Base-by-base conservation (phyloP, 2,113 vertebrate genomes). In the Myotis yumanensis region DNA sequence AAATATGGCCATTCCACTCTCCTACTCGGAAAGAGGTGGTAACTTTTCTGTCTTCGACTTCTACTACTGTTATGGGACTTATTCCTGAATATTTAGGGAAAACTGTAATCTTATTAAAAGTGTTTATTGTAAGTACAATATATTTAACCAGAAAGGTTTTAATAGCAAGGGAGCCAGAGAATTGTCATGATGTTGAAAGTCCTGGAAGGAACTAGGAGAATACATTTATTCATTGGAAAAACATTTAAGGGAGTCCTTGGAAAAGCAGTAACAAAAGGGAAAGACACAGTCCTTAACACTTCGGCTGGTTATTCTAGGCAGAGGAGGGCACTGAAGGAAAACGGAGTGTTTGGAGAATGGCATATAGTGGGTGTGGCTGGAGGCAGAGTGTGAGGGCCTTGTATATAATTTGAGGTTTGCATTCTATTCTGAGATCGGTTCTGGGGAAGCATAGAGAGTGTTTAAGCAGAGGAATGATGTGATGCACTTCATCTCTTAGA, bases 11-110 rank as follows among this genome's bases (percentile, higher is more conserved):
- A 97, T 99, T 87, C 98, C 99, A 52, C 98, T 99, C 12, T 97
- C 99, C 1, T 99, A 99, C 96, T 96, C 94, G 32, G 98, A 98
- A 96, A 97, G 75, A 69, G 99, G 99, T 99, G 99, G 99, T 99
- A 97, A 17, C 62, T 64, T 75, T 72, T 46, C 82, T 15, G 11
- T 91, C 7, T 46, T 80, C 0, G 11, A 89, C 80, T 94, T 14
- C 17, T 22, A 0, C 35, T 79, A 3, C 57, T 81, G 18, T 76
- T 79, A n/a, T 62, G 73, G 30, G 15, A 54, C 62, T 46, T 76
- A 46, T 52, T 62, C 32, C 69, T 86, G 86, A 72, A 84, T 73
- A 46, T 46, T 35, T n/a, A 46, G 37, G 54, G 77, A 18, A 87
- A 83, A 64, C 20, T n/a, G 20, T 90, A 69, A 35, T 69, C 54